Conservation (phyloP, 2,888 invertebrate genomes). For the Iphiclides podalirius region DNA sequence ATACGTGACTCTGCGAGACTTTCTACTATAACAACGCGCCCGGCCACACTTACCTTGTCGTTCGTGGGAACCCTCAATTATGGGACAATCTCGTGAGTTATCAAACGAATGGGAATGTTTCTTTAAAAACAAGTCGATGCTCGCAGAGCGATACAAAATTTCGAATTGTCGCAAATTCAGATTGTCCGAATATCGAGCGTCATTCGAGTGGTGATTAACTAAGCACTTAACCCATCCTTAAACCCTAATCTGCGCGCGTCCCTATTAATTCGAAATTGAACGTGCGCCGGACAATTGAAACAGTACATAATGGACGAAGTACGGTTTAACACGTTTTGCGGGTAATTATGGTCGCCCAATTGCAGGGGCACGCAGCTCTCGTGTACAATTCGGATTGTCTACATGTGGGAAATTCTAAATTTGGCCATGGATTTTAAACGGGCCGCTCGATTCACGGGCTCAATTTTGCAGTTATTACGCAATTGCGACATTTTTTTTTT, state of each 20-base stretch:
- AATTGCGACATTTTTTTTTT: too few relatives aligned
- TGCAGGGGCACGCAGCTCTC: constrained; percentile 43
- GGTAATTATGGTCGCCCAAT: constrained; percentile 61
- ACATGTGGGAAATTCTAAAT: constrained; percentile 36
- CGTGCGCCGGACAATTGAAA: constrained; percentile 59
- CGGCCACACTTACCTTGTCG: constrained; percentile 65
- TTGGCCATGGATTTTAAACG: constrained; percentile 34
- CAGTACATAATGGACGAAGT: constrained; percentile 49
- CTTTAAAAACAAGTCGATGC: too few relatives aligned
- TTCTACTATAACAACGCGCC: constrained; percentile 63
- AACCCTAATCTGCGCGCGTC: constrained; percentile 50
- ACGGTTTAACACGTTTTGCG: constrained; percentile 61
- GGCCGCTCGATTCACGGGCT: constrained; percentile 31
- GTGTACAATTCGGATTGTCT: constrained; percentile 46
- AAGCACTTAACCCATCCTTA: constrained; percentile 52
- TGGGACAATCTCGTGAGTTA: constrained; percentile 52
- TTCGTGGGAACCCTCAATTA: constrained; percentile 71
- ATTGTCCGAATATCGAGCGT: constrained; percentile 46
- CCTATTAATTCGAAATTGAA: constrained; percentile 64
- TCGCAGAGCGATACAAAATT: constrained; percentile 11
- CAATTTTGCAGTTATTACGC: constrained; percentile 27
- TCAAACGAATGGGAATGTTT: constrained; percentile 43
- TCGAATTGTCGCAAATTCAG: constrained; percentile 34
- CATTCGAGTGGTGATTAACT: constrained; percentile 57
- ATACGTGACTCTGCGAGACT: constrained; percentile 71